Conservation (phyloP, 2,113 vertebrate species). For the Myocastor coypus region DNA sequence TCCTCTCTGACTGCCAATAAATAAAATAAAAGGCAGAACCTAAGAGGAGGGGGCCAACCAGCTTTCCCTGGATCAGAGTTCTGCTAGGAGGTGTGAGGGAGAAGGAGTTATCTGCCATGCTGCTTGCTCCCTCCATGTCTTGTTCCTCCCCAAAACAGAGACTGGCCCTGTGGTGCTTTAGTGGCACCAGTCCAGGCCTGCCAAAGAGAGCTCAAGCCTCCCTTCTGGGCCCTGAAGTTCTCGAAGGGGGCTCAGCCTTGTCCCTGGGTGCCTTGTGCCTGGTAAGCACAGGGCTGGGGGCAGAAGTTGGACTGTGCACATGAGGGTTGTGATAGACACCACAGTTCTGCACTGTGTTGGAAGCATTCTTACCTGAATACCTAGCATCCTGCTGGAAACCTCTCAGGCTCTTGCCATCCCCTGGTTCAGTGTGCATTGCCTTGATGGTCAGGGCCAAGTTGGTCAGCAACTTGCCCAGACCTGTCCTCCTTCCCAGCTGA, state of each 20-base stretch:
- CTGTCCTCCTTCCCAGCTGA: background rate
- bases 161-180: background rate
- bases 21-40: background rate
- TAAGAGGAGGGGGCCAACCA: background rate
- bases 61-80: background rate
- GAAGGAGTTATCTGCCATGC: background rate
- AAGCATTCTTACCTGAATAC: background rate
- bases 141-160: background rate
- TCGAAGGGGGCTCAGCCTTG: background rate
- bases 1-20: background rate
- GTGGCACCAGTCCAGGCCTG: background rate
- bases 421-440: fast-evolving
- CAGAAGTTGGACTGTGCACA: fast-evolving
- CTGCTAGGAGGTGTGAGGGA: too few species aligned
- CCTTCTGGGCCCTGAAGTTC: background rate
- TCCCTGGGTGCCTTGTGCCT: background rate
- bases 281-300: background rate
- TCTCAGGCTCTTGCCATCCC: fast-evolving
- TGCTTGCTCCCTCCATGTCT: background rate
- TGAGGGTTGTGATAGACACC: background rate
- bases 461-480: background rate
- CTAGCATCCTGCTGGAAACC: background rate
- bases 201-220: too few species aligned
- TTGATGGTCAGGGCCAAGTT: background rate
- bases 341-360: background rate